A percentile compares a stretch with the other conserved stretches of the same genome.
Conservation (phyloP, 2,888 invertebrate genomes). For the Eupelmus urozonus region DNA sequence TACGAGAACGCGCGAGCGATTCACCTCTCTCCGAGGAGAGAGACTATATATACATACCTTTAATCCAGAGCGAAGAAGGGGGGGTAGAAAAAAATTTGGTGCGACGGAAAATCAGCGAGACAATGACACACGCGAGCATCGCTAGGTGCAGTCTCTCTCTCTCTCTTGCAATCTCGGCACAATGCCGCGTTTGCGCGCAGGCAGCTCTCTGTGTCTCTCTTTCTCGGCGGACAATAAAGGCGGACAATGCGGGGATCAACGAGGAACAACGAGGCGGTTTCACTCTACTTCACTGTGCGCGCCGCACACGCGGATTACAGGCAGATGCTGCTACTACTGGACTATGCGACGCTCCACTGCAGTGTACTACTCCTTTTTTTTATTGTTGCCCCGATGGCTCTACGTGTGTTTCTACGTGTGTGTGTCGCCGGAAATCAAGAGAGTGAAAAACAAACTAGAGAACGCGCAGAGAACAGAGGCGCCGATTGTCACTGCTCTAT, state of each 20-base stretch:
- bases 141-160: constrained; percentile 69
- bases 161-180: constrained; percentile 72
- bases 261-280: constrained; percentile 72
- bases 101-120: constrained; percentile 13
- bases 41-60: constrained; percentile 50
- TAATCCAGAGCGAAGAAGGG: constrained; percentile 66
- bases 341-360: neutral
- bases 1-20: neutral
- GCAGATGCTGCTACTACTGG: constrained; percentile 66
- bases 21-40: neutral
- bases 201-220: too few species aligned
- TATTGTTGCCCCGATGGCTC: neutral
- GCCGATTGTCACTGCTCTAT: too few species aligned
- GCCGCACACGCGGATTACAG: too few species aligned
- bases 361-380: constrained; percentile 25
- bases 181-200: too few species aligned
- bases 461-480: too few species aligned
- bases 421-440: constrained; percentile 47
- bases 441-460: neutral
- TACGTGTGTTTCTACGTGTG: neutral
- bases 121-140: constrained; percentile 42
- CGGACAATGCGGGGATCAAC: constrained; percentile 72
- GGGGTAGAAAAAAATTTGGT: constrained; percentile 65
- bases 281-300: constrained; percentile 68
- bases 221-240: constrained; percentile 70